Base-by-base conservation (phyloP, 2,888 invertebrate species). In the Synergus itoensis region DNA sequence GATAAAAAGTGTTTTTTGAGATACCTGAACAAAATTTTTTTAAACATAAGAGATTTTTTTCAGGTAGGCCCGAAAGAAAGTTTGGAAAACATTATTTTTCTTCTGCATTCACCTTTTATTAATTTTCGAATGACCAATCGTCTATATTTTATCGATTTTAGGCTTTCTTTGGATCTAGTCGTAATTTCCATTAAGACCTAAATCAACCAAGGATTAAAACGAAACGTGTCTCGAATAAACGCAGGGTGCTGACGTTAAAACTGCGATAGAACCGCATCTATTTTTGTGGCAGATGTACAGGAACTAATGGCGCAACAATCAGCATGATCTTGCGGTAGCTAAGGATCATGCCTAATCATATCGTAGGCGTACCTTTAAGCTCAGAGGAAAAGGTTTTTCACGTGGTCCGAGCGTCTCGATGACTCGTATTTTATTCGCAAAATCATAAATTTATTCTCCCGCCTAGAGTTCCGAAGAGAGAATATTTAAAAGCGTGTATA, bases 251-350 rank as follows among this genome's bases (percentile, higher is more conserved):
- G 83, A 86, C 84, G 84, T 84, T 82, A 81, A 81, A 86, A 86
- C 85, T 83, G 85, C 87, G 85, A 87, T 87, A 89, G 86, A 88
- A 85, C 83, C 78, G 86, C 84, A 85, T 89, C 89, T 89, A 89
- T 89, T 89, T 89, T 89, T 89, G 87, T 89, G 89, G 87, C 87
- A 85, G 84, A 88, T 87, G 85, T 88, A 85, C 84, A 84, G 79
- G 80, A 86, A 83, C 82, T 79, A 84, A 78, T 85, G 83, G 84
- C 85, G 82, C 83, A 86, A 88, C 84, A 87, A 88, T 85, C 86
- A 85, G 86, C 86, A 84, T 87, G 87, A 88, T 87, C 87, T 84
- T 87, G 84, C 86, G 77, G 83, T 82, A 83, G 80, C 69, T 77
- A 80, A 77, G 69, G 82, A 86, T 86, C 86, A 86, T 87, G 87